A percentile compares a stretch with the other conserved stretches of the same genome.
These are phyloP conservation scores for Harlomillsia oculata DNA, from an alignment of 1,140 invertebrate genomes.

Conservation along the genomic window DNA sequence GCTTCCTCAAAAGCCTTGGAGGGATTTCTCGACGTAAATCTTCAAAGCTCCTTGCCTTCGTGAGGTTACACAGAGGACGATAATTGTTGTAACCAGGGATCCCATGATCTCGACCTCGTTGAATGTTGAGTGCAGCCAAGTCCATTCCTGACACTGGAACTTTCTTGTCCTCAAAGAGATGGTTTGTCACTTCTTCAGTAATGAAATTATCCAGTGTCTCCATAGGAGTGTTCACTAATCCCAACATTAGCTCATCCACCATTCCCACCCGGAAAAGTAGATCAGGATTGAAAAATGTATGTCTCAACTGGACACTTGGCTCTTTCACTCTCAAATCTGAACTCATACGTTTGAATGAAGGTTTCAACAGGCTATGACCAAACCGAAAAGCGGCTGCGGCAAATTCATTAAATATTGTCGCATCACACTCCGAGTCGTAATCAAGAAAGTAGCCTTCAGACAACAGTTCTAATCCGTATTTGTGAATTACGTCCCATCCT, in stretches of 20 bases:
- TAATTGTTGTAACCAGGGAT: conserved; percentile 54
- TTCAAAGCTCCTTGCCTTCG: conserved; percentile 56
- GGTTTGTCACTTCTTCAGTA: conserved; percentile 48
- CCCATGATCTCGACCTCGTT: conserved; percentile 57
- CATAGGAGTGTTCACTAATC: conserved; percentile 46
- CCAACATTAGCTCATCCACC: conserved; percentile 47
- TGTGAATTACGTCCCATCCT: conserved; percentile 49
- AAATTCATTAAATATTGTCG: conserved; percentile 54
- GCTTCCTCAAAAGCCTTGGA: conserved; percentile 39
- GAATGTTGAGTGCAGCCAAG: conserved; percentile 79
- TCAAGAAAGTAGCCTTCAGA: conserved; percentile 38
- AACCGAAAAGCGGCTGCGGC: conserved; percentile 52
- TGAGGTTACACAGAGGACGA: conserved; percentile 48
- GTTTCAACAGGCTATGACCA: conserved; percentile 55
- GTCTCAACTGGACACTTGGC: conserved; percentile 45
- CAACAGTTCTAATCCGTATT: conserved; percentile 39
- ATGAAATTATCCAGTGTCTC: conserved; percentile 48
- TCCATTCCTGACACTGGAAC: conserved; percentile 61
- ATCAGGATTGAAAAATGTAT: conserved; percentile 55
- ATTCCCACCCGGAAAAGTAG: conserved; percentile 38
- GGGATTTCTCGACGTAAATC: conserved; percentile 58
- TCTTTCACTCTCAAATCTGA: conserved; percentile 41
- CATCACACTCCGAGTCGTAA: conserved; percentile 52
- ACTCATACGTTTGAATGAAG: conserved; percentile 49
- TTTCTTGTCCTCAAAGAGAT: conserved; percentile 47